Percentiles rank a stretch among this genome's conserved stretches.
Conservation (phyloP, 2,797 vertebrate genomes). For the Takifugu rubripes region DNA sequence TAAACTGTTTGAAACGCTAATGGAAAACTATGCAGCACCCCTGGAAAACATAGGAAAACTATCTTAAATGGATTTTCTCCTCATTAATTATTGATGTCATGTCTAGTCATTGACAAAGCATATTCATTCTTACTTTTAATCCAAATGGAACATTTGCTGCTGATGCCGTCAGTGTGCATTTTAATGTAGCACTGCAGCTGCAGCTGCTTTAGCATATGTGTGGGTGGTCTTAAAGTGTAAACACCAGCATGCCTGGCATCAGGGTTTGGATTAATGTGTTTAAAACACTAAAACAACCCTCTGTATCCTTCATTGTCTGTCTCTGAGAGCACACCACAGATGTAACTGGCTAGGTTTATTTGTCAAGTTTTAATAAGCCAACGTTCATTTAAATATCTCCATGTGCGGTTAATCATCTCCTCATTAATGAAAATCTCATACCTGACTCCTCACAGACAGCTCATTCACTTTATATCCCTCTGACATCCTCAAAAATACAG, state of each 20-base stretch:
- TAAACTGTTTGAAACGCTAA: not conserved
- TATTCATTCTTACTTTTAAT: constrained; percentile 22
- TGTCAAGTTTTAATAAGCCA: constrained; percentile 38
- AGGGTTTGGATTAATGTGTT: constrained; percentile 34
- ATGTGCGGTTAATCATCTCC: constrained; percentile 35
- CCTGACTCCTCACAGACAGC: constrained; percentile 11
- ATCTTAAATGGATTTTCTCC: constrained; percentile 1
- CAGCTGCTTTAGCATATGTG: constrained; percentile 38
- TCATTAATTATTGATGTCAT: constrained; percentile 22
- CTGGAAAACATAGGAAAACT: not conserved
- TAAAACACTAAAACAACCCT: constrained; percentile 50
- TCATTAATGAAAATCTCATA: constrained; percentile 20
- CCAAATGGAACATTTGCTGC: constrained; percentile 38
- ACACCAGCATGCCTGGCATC: constrained; percentile 10
- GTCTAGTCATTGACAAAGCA: constrained; percentile 24
- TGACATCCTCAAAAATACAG: constrained; percentile 6
- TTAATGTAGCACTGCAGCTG: constrained; percentile 49
- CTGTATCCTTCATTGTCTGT: constrained; percentile 50
- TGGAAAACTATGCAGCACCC: constrained; percentile 3
- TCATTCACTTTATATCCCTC: constrained; percentile 10
- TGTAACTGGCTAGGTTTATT: constrained; percentile 37
- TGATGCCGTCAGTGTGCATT: constrained; percentile 27
- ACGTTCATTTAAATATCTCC: constrained; percentile 32
- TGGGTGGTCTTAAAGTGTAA: constrained; percentile 24
- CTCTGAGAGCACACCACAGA: constrained; percentile 45